phyloP scores from a whole-genome alignment of 2,888 invertebrate genomes.

The Piscicola geometra region DNA sequence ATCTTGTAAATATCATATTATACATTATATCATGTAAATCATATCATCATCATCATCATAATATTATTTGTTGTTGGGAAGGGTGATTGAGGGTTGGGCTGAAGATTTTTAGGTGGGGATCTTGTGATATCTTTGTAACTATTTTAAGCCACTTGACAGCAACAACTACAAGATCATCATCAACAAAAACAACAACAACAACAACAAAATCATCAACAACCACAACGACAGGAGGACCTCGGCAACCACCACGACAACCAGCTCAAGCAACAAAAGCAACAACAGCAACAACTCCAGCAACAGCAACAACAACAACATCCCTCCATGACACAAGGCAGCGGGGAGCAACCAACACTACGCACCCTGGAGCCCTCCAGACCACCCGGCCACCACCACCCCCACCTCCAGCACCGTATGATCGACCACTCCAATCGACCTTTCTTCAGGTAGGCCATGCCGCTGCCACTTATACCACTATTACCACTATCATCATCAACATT shows the following conservation, averaged over 20 bases:
- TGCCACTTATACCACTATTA: too few species aligned
- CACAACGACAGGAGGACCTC: constrained; percentile 9
- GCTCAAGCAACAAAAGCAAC: background rate
- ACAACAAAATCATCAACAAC: background rate
- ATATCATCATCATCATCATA: too few species aligned
- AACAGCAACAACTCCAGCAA: background rate
- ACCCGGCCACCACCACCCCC: background rate
- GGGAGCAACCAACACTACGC: constrained; percentile 22
- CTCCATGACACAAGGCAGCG: background rate
- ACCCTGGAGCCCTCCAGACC: constrained; percentile 21
- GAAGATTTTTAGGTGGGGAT: too few species aligned
- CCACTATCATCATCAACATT: too few species aligned
- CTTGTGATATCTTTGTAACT: too few species aligned
- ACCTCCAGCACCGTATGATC: constrained; percentile 7
- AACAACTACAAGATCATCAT: too few species aligned
- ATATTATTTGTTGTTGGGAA: too few species aligned
- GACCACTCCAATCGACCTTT: constrained; percentile 18
- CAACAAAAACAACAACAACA: too few species aligned
- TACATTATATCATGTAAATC: too few species aligned
- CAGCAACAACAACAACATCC: background rate
- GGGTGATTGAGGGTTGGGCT: too few species aligned
- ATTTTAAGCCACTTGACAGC: too few species aligned
- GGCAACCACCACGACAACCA: constrained; percentile 26
- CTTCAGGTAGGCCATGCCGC: constrained; percentile 29
- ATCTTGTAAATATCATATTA: too few species aligned